Conservation (phyloP, 1,140 invertebrate species). For the Lepidurus arcticus region DNA sequence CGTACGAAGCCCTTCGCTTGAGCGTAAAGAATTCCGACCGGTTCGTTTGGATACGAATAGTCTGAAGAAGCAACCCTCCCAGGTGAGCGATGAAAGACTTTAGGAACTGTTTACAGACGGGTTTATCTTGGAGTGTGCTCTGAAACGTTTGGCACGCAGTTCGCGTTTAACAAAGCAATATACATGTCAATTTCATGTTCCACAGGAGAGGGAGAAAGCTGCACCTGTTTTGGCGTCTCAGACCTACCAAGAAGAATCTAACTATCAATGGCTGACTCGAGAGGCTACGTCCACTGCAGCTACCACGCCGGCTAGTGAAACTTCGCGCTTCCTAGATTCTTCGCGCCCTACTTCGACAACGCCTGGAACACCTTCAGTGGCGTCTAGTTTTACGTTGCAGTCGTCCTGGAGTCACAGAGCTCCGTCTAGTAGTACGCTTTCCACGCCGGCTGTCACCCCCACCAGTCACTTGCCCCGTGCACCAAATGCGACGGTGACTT, state of each 20-base stretch:
- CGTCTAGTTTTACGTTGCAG: not conserved
- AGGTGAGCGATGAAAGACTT: not conserved
- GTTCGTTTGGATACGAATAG: constrained; percentile 34
- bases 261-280: not conserved
- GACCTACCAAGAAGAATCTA: not conserved
- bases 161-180: too few relatives aligned
- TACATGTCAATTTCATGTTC: not conserved
- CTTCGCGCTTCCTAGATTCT: not conserved
- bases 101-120: not conserved
- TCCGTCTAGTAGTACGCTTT: constrained; percentile 32
- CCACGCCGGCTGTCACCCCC: constrained; percentile 36
- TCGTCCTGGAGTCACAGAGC: not conserved
- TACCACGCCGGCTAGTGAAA: constrained; percentile 5
- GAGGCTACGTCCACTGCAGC: not conserved
- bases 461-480: constrained; percentile 60
- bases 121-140: too few relatives aligned
- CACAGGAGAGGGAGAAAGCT: not conserved
- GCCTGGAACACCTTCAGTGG: not conserved
- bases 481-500: constrained; percentile 79
- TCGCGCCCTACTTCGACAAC: not conserved
- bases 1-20: constrained; percentile 31
- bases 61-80: constrained; percentile 30
- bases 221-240: not conserved
- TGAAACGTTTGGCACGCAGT: too few relatives aligned
- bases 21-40: constrained; percentile 35